phyloP scores from a whole-genome alignment of 2,888 invertebrate species.

The Phorcus lineatus region DNA sequence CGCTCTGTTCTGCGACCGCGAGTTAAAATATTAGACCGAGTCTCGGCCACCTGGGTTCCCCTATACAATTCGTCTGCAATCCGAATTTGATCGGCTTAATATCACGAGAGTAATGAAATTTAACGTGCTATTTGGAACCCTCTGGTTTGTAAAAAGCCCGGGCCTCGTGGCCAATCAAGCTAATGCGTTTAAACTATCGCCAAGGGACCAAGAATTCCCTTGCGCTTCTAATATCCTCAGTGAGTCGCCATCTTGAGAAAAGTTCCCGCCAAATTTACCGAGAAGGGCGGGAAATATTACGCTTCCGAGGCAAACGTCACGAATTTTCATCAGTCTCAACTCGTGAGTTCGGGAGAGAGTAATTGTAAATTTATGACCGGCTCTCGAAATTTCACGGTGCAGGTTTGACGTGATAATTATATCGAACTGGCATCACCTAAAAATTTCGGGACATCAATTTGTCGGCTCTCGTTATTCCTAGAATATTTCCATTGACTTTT shows the following conservation, averaged over 20 bases:
- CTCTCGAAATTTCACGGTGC: not conserved
- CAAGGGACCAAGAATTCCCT: slow-evolving; percentile 17
- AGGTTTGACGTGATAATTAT: slow-evolving; percentile 4
- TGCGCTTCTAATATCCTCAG: not conserved
- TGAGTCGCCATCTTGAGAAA: slow-evolving; percentile 19
- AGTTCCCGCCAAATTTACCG: slow-evolving; percentile 18
- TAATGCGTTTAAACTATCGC: slow-evolving; percentile 25
- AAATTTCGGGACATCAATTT: not conserved
- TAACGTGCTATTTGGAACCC: slow-evolving; percentile 22
- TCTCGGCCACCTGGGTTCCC: slow-evolving; percentile 10
- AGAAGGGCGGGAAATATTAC: slow-evolving; percentile 23
- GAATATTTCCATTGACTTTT: not conserved
- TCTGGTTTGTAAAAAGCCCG: slow-evolving; percentile 20
- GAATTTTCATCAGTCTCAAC: slow-evolving; percentile 7
- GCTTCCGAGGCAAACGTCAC: slow-evolving; percentile 19
- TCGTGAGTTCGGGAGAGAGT: not conserved
- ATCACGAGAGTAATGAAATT: slow-evolving; percentile 23
- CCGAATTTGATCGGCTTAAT: slow-evolving; percentile 27
- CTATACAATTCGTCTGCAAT: slow-evolving; percentile 21
- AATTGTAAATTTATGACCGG: slow-evolving; percentile 6
- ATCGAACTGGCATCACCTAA: not conserved
- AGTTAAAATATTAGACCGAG: slow-evolving; percentile 16
- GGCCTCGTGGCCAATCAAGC: slow-evolving; percentile 5
- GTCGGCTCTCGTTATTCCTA: not conserved
- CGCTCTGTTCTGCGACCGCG: not conserved